phyloP scores from a whole-genome alignment of 2,113 vertebrate genomes.

The Anolis carolinensis region DNA sequence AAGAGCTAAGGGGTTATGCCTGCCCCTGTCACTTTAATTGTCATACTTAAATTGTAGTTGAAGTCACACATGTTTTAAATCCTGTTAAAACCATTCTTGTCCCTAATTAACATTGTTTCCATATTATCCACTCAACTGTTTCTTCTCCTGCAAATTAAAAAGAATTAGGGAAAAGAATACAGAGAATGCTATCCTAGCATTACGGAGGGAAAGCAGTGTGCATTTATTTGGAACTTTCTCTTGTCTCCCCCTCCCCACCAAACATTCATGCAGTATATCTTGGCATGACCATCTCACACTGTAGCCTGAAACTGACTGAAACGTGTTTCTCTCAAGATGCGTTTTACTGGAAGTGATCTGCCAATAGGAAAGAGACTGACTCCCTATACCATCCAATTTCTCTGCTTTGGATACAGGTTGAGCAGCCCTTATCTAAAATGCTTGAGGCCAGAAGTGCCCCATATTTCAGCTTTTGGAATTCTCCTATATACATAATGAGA shows the following conservation, averaged over 20 bases:
- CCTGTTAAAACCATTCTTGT: background rate
- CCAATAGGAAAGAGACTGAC: background rate
- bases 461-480: too few relatives aligned
- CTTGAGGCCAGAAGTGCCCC: too few relatives aligned
- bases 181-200: background rate
- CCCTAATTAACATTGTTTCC: background rate
- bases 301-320: background rate
- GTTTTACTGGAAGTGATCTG: background rate
- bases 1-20: conserved; percentile 25
- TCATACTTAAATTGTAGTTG: background rate
- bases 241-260: too few relatives aligned
- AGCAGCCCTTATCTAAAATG: too few relatives aligned
- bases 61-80: background rate
- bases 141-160: too few relatives aligned
- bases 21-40: background rate
- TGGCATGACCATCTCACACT: background rate
- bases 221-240: background rate
- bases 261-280: background rate
- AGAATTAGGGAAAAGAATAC: background rate
- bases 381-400: background rate
- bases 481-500: too few relatives aligned
- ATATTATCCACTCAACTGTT: background rate
- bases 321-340: background rate
- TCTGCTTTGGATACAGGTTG: background rate
- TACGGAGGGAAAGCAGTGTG: background rate